Evolutionary conservation across 2,888 invertebrate species (phyloP).

Genomic region (Athrips mouffetella): DNA sequence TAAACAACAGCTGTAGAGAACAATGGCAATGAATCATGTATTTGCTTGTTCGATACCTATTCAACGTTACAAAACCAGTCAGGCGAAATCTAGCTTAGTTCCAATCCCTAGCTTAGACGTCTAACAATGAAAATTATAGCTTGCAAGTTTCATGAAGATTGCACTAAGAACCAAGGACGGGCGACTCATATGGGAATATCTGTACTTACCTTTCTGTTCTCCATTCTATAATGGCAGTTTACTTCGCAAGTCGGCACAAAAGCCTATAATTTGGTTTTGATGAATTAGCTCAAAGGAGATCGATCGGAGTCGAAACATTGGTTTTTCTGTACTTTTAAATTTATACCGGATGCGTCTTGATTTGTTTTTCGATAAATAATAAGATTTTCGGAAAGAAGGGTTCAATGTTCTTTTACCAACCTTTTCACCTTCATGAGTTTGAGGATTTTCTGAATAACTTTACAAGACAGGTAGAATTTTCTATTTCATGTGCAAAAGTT

Average conservation of each 20-base stretch:
- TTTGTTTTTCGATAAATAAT: conserved; percentile 44
- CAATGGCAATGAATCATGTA: neutral
- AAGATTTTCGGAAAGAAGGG: conserved; percentile 37
- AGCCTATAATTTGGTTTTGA: conserved; percentile 64
- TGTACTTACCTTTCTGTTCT: conserved; percentile 6
- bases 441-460: too few species aligned
- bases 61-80: neutral
- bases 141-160: neutral
- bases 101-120: conserved; percentile 1
- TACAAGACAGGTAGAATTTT: too few species aligned
- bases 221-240: conserved; percentile 8
- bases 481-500: too few species aligned
- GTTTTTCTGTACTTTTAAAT: conserved; percentile 44
- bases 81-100: neutral
- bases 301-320: conserved; percentile 45
- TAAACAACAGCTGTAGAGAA: too few species aligned
- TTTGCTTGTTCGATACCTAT: neutral
- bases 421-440: conserved; percentile 22
- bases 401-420: conserved; percentile 37
- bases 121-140: conserved; percentile 8
- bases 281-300: conserved; percentile 60
- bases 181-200: conserved; percentile 10
- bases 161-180: conserved; percentile 6
- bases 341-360: conserved; percentile 47
- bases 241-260: conserved; percentile 33